These are phyloP conservation scores for Cercopithecus mona DNA, from an alignment of 2,113 vertebrate species.

Conservation along the genomic window DNA sequence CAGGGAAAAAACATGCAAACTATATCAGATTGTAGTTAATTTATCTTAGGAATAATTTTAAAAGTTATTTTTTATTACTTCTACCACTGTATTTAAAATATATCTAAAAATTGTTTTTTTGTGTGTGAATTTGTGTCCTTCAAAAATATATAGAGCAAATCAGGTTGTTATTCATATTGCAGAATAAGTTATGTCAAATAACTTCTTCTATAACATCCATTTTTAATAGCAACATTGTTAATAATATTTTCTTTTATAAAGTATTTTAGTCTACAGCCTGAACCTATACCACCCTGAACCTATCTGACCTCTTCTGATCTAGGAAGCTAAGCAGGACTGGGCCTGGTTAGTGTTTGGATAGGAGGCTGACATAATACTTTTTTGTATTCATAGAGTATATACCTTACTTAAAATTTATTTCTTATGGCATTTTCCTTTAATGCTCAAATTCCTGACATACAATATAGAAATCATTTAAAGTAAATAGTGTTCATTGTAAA, in stretches of 20 bases:
- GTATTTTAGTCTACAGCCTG: not conserved
- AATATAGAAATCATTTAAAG: not conserved
- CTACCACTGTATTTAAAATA: not conserved
- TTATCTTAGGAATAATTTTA: not conserved
- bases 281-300: not conserved
- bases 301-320: not conserved
- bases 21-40: no score
- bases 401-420: not conserved
- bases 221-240: not conserved
- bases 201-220: not conserved
- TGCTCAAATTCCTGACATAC: not conserved
- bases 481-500: not conserved
- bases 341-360: not conserved
- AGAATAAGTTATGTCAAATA: not conserved
- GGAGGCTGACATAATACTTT: not conserved
- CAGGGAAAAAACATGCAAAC: no score
- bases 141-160: not conserved
- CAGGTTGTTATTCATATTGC: not conserved
- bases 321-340: not conserved
- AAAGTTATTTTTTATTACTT: not conserved
- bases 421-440: not conserved
- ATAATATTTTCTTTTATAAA: not conserved
- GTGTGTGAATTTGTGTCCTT: not conserved
- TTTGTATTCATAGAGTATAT: not conserved
- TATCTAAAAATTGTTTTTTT: not conserved